Base-by-base conservation (phyloP, 2,888 invertebrate genomes). In the Nomada ruficornis region DNA sequence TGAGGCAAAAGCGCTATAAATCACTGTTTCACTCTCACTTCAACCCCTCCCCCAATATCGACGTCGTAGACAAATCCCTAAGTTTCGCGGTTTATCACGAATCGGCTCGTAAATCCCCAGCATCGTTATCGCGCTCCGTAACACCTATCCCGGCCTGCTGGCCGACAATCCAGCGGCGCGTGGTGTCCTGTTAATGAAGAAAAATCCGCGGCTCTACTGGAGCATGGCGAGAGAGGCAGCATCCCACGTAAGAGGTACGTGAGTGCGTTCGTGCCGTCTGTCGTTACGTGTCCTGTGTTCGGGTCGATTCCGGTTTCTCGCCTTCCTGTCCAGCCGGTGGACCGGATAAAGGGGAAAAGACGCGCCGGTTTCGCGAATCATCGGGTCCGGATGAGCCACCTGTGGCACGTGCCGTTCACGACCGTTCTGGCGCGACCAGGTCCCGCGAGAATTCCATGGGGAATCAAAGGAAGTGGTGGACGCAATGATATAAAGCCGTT, bases 171-270 rank as follows among this genome's bases (percentile, higher is more conserved):
- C 60, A 20, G 29, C 62, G 74, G 78, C 84, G 84, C 70, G 71
- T 60, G 64, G 84, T 85, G 88, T 88, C 83, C 83, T 83, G 86
- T 90, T 90, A 89, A 90, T 86, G 86, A 90, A 89, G 80, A 90
- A 90, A 89, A 90, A 90, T 84, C 77, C 77, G 59, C 77, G 83
- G 79, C 77, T 74, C 88, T 90, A 90, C 84, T 88, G 91, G 89
- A 90, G 90, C 90, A 89, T 90, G 77, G 77, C 88, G 81, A 86
- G 83, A 78, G 62, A 60, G n/a, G 42, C 60, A n/a, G 72, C 83
- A 67, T 65, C 82, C 84, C 77, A 88, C 88, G 85, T 83, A 44
- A 15, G 47, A 77, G 72, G 68, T 74, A 80, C 75, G 59, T 64
- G 64, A 79, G 80, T 76, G 62, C 63, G 62, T 69, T 71, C 59